phyloP scores from a whole-genome alignment of 2,797 vertebrate genomes.

The Muscicapa comitata region DNA sequence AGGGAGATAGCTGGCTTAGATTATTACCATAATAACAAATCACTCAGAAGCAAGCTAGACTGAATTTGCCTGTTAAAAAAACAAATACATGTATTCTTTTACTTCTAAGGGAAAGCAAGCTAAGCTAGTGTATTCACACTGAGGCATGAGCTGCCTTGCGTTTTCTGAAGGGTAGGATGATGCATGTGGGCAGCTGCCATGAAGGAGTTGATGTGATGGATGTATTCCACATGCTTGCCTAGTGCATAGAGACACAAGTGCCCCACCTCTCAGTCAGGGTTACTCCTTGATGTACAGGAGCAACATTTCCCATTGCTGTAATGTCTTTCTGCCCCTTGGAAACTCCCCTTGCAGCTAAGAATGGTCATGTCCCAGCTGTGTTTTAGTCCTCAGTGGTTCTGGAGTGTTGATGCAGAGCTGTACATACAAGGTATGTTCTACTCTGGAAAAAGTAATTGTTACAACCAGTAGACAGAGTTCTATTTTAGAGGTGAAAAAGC shows the following conservation, averaged over 20 bases:
- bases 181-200: background rate
- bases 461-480: background rate
- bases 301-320: background rate
- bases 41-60: background rate
- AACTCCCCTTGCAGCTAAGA: background rate
- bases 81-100: background rate
- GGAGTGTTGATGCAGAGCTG: background rate
- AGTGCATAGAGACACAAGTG: accelerated
- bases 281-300: background rate
- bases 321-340: background rate
- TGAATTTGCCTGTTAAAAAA: background rate
- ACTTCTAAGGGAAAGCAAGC: background rate
- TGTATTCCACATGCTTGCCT: background rate
- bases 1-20: background rate
- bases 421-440: background rate
- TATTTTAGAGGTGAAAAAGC: background rate
- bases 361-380: background rate
- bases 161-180: background rate
- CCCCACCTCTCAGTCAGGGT: background rate
- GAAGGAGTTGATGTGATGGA: background rate
- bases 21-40: background rate
- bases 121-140: background rate
- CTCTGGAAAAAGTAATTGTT: background rate
- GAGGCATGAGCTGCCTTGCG: background rate
- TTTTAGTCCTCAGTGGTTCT: background rate